These are phyloP conservation scores for Exaiptasia diaphana DNA, from an alignment of 64 coral and sea anemone genomes.

Conservation along the genomic window DNA sequence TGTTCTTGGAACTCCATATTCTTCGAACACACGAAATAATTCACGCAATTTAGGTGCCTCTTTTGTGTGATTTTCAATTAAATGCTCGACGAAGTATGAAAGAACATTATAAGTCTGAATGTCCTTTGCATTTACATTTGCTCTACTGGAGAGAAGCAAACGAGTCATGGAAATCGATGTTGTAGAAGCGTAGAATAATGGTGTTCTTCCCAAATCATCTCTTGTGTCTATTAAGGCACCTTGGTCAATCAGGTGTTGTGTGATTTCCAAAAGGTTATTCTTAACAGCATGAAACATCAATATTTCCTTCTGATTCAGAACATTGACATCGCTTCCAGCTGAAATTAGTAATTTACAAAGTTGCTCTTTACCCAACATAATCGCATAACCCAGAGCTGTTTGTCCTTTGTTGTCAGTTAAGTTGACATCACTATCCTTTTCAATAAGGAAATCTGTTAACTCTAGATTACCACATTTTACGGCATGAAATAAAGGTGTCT, in stretches of 20 bases:
- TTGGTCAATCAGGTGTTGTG: background rate
- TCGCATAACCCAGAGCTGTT: background rate
- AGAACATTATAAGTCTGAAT: background rate
- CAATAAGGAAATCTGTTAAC: background rate
- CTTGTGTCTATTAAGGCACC: background rate
- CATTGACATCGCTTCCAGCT: background rate
- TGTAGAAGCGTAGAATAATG: background rate
- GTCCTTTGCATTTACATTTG: background rate
- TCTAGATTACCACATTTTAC: background rate
- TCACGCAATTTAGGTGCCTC: background rate
- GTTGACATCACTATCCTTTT: background rate
- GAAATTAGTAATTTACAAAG: background rate
- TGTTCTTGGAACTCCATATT: background rate
- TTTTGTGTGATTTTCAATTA: background rate
- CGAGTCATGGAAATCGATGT: background rate
- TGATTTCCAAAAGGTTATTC: background rate
- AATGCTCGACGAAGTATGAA: background rate
- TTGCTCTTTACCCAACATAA: background rate
- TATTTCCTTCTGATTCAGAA: background rate
- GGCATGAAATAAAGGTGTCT: background rate
- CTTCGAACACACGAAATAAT: background rate
- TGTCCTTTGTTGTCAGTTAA: background rate
- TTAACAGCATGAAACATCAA: background rate
- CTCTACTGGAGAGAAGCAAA: background rate
- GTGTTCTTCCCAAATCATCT: background rate